A percentile compares a stretch with the other conserved stretches of the same genome.
Evolutionary conservation across 2,888 invertebrate species (phyloP).

Genomic region (Stictocephala bisonia): DNA sequence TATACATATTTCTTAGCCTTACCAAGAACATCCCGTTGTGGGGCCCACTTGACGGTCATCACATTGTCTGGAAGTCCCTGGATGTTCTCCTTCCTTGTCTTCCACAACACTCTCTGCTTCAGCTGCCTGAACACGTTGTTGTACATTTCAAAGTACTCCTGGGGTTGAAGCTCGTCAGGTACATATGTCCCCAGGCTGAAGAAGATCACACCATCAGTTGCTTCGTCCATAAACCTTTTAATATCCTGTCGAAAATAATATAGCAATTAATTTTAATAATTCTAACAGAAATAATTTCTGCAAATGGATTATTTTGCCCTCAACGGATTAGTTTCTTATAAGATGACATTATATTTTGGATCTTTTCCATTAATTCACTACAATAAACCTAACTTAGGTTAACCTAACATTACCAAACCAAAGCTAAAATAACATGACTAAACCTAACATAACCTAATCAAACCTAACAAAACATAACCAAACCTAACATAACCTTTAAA

Average conservation of each 20-base stretch:
- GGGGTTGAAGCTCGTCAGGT: neutral
- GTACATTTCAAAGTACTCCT: conserved; percentile 17
- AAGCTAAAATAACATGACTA: too few species aligned
- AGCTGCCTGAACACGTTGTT: conserved; percentile 3
- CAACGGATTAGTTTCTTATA: too few species aligned
- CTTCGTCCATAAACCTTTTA: conserved; percentile 19
- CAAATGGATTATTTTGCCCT: too few species aligned
- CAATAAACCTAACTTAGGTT: too few species aligned
- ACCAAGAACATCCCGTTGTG: conserved; percentile 43
- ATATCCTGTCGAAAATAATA: neutral
- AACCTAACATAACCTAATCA: too few species aligned
- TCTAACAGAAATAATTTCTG: too few species aligned
- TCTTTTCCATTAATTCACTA: too few species aligned
- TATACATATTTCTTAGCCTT: neutral
- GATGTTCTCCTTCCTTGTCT: conserved; percentile 3
- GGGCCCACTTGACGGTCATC: conserved; percentile 31
- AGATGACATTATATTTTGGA: too few species aligned
- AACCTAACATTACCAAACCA: too few species aligned
- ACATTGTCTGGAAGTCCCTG: conserved; percentile 31
- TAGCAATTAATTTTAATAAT: neutral
- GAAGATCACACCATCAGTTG: neutral
- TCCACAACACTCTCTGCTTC: conserved; percentile 6
- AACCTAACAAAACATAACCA: too few species aligned
- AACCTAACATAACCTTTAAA: too few species aligned
- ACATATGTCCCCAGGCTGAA: conserved; percentile 10